These are phyloP conservation scores for Polyploca ridens DNA, from an alignment of 2,888 invertebrate species.

Conservation along the genomic window DNA sequence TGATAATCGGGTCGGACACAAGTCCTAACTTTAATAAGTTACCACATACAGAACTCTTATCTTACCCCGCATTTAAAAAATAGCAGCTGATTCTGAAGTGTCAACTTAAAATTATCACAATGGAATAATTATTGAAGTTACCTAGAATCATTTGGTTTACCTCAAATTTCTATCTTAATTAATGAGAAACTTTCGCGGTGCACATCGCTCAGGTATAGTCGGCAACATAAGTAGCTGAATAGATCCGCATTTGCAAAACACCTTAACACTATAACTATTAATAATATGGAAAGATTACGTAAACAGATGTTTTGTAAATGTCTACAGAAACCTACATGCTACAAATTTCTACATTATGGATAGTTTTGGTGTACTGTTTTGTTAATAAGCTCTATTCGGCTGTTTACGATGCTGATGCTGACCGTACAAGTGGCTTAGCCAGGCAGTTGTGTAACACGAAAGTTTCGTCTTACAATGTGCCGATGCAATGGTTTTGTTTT, in stretches of 20 bases:
- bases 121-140: slow-evolving; percentile 74
- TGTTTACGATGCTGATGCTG: no score
- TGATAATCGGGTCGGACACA: slow-evolving; percentile 63
- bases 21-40: slow-evolving; percentile 68
- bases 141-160: slow-evolving; percentile 75
- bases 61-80: slow-evolving; percentile 59
- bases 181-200: slow-evolving; percentile 57
- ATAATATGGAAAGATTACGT: no score
- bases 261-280: no score
- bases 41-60: slow-evolving; percentile 61
- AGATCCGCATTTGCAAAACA: no score
- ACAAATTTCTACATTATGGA: no score
- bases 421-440: slow-evolving; percentile 32
- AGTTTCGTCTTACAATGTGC: slow-evolving; percentile 51
- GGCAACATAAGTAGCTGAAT: no score
- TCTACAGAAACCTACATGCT: no score
- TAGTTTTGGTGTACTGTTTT: no score
- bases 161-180: slow-evolving; percentile 62
- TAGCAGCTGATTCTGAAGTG: slow-evolving; percentile 64
- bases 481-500: slow-evolving; percentile 59
- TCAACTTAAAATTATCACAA: slow-evolving; percentile 79
- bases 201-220: slow-evolving; percentile 39
- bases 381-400: no score
- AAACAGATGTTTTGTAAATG: no score
- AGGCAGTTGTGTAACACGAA: slow-evolving; percentile 53